Percentiles rank a stretch among this genome's conserved stretches.
Conservation (phyloP, 1,140 invertebrate species). For the Calosoma granatense region DNA sequence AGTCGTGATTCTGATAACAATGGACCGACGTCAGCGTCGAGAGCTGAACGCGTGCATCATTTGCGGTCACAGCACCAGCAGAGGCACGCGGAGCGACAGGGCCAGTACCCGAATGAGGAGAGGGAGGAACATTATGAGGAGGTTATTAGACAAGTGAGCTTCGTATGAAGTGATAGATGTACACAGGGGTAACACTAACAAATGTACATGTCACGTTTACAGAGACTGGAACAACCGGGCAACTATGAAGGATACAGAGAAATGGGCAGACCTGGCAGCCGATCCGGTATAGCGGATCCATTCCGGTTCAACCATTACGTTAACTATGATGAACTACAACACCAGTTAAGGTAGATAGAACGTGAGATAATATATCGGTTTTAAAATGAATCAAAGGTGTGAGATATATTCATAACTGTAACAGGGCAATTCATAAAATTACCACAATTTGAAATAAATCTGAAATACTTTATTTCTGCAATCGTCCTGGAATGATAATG, state of each 20-base stretch:
- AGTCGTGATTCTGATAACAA: constrained; percentile 12
- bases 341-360: constrained; percentile 56
- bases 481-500: no score
- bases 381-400: constrained; percentile 1
- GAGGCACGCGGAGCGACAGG: constrained; percentile 36
- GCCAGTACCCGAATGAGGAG: constrained; percentile 37
- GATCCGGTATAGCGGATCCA: constrained; percentile 42
- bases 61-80: constrained; percentile 16
- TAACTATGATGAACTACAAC: constrained; percentile 76
- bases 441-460: no score
- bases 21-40: constrained; percentile 28
- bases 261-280: constrained; percentile 40
- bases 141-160: constrained; percentile 32
- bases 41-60: constrained; percentile 13
- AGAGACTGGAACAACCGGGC: neutral
- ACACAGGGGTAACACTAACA: no score
- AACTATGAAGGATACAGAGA: constrained; percentile 22
- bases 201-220: no score
- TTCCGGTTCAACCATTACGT: constrained; percentile 66
- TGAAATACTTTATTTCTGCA: no score
- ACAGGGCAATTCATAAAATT: no score
- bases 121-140: constrained; percentile 41
- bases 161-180: no score
- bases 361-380: neutral
- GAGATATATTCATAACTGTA: no score